A percentile compares a stretch with the other conserved stretches of the same genome.
Evolutionary conservation across 2,888 invertebrate genomes (phyloP).

Genomic region (Scaptomyza polygonia): DNA sequence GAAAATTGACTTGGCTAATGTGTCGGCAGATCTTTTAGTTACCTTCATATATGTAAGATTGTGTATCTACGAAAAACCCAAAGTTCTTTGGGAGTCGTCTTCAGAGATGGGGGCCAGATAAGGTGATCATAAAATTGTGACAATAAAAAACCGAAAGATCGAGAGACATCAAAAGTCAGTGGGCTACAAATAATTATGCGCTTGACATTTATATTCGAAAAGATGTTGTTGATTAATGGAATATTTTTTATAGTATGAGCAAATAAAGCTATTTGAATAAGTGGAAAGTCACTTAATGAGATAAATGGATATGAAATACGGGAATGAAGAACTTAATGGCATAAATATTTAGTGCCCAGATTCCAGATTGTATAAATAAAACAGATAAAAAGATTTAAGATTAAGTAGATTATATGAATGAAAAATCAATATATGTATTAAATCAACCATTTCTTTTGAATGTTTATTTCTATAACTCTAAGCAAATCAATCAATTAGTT

Average conservation of each 20-base stretch:
- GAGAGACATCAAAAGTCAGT: conserved; percentile 34
- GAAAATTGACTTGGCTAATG: neutral
- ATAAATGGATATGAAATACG: neutral
- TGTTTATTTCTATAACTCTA: conserved; percentile 14
- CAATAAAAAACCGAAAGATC: conserved; percentile 39
- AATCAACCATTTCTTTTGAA: neutral
- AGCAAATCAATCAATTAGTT: conserved; percentile 33
- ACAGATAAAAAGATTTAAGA: no score
- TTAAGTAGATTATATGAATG: neutral
- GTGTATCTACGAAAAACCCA: neutral
- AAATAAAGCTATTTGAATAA: conserved; percentile 26
- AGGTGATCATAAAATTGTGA: conserved; percentile 33
- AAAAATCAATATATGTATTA: neutral
- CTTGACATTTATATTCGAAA: conserved; percentile 24
- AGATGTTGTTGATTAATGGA: conserved; percentile 20
- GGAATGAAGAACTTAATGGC: neutral
- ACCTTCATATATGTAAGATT: conserved; percentile 2
- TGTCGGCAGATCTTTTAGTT: conserved; percentile 2
- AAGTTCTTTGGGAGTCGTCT: conserved; percentile 34
- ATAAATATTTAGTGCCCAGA: neutral
- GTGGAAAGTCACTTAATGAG: conserved; percentile 17
- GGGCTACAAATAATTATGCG: conserved; percentile 36
- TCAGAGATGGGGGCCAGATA: conserved; percentile 31
- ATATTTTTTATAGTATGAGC: conserved; percentile 6
- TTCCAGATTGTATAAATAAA: no score